Percentiles rank a stretch among this genome's conserved stretches.
Conservation (phyloP, 2,113 vertebrate species). For the Vulpes vulpes region DNA sequence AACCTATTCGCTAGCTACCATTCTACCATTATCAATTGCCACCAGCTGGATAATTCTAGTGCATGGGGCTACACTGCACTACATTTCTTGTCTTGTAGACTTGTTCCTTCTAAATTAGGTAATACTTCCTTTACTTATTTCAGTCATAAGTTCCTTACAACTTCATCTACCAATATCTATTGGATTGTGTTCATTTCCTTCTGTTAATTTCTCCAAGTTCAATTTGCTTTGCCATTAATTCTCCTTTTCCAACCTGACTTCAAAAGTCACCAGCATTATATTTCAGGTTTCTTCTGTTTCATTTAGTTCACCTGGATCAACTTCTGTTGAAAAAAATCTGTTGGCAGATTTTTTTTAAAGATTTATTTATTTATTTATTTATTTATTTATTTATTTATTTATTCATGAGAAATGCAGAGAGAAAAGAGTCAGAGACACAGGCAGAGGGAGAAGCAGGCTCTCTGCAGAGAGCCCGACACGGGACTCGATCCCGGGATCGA, state of each 20-base stretch:
- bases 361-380: too few relatives aligned
- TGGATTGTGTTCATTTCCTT: background rate
- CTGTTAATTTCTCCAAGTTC: constrained; percentile 25
- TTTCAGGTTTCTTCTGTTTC: background rate
- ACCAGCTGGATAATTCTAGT: background rate
- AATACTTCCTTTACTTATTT: background rate
- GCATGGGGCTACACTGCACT: background rate
- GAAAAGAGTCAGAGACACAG: too few relatives aligned
- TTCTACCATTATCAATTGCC: background rate
- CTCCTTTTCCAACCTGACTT: background rate
- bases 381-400: too few relatives aligned
- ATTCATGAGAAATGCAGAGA: too few relatives aligned
- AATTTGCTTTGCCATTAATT: background rate
- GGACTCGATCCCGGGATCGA: too few relatives aligned
- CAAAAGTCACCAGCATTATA: background rate
- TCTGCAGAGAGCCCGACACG: too few relatives aligned
- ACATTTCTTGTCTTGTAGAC: background rate
- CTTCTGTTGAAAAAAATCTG: too few relatives aligned
- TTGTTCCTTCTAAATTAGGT: background rate
- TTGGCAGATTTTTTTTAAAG: too few relatives aligned
- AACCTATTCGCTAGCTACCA: background rate
- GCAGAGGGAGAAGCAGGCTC: too few relatives aligned
- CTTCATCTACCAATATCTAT: background rate
- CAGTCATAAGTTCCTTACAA: background rate
- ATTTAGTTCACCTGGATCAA: background rate